A percentile compares a stretch with the other conserved stretches of the same genome.
Evolutionary conservation across 2,888 invertebrate species (phyloP).

Genomic region (Pedicia rivosa): DNA sequence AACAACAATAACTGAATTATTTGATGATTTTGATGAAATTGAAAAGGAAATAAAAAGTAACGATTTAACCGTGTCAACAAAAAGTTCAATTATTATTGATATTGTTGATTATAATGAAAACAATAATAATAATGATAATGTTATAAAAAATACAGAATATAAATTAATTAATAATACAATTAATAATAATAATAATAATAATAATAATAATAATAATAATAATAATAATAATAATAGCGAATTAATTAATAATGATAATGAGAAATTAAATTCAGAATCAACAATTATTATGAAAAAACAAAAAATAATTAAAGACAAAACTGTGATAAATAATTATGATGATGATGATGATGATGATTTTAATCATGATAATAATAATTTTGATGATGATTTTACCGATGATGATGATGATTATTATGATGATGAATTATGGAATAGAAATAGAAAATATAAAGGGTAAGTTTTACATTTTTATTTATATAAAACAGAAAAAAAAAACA

Average conservation of each 20-base stretch:
- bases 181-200: slow-evolving; percentile 2
- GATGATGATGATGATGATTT: slow-evolving; percentile 2
- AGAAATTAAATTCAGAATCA: not conserved
- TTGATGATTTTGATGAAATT: too few relatives aligned
- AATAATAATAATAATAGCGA: slow-evolving; percentile 2
- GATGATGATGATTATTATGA: slow-evolving; percentile 5
- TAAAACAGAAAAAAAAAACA: too few relatives aligned
- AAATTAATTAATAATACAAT: not conserved
- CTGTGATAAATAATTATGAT: slow-evolving; percentile 7
- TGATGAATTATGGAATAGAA: slow-evolving; percentile 1
- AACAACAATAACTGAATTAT: too few relatives aligned
- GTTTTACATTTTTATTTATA: too few relatives aligned
- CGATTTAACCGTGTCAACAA: too few relatives aligned
- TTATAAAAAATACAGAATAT: too few relatives aligned
- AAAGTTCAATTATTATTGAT: too few relatives aligned
- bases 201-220: slow-evolving; percentile 4
- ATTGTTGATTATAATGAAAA: not conserved
- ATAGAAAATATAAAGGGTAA: slow-evolving; percentile 1
- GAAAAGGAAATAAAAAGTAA: too few relatives aligned
- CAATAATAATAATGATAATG: too few relatives aligned
- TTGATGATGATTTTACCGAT: slow-evolving; percentile 4
- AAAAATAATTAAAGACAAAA: slow-evolving; percentile 1
- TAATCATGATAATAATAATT: slow-evolving; percentile 7
- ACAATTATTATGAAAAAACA: slow-evolving; percentile 2
- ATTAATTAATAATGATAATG: not conserved